A percentile compares a stretch with the other conserved stretches of the same genome.
phyloP scores from a whole-genome alignment of 2,113 vertebrate genomes.

The Pomatorhinus ruficollis region DNA sequence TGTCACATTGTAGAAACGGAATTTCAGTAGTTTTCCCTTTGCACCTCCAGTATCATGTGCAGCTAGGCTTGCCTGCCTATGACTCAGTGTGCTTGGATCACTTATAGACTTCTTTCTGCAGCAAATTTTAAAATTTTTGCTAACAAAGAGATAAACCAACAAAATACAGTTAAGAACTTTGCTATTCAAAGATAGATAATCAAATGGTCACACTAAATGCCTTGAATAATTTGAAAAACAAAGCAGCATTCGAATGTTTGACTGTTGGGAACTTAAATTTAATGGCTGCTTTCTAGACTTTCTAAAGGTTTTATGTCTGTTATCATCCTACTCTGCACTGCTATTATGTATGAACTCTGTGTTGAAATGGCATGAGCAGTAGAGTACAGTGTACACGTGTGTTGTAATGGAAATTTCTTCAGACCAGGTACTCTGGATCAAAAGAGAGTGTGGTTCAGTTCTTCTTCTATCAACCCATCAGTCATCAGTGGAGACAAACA shows the following conservation, averaged over 20 bases:
- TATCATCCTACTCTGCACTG: neutral
- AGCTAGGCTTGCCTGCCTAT: neutral
- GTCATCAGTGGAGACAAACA: slow-evolving; percentile 85
- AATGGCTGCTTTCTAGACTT: neutral
- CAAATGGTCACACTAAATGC: neutral
- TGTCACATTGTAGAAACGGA: neutral
- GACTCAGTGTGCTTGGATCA: neutral
- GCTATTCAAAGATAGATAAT: neutral
- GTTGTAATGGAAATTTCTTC: slow-evolving; percentile 55
- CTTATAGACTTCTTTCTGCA: neutral
- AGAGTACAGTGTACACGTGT: neutral
- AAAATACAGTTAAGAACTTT: neutral
- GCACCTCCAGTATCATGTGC: neutral
- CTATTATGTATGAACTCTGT: neutral
- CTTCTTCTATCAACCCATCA: slow-evolving; percentile 87
- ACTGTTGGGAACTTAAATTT: neutral
- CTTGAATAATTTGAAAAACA: neutral
- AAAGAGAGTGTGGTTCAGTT: slow-evolving; percentile 89
- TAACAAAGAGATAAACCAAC: neutral
- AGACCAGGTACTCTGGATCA: slow-evolving; percentile 84
- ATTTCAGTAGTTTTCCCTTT: neutral
- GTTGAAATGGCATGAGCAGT: neutral
- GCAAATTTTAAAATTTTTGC: neutral
- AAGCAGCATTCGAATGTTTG: neutral
- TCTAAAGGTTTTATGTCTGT: neutral